Base-by-base conservation (phyloP, 2,113 vertebrate species). In the Mionectes macconnelli region DNA sequence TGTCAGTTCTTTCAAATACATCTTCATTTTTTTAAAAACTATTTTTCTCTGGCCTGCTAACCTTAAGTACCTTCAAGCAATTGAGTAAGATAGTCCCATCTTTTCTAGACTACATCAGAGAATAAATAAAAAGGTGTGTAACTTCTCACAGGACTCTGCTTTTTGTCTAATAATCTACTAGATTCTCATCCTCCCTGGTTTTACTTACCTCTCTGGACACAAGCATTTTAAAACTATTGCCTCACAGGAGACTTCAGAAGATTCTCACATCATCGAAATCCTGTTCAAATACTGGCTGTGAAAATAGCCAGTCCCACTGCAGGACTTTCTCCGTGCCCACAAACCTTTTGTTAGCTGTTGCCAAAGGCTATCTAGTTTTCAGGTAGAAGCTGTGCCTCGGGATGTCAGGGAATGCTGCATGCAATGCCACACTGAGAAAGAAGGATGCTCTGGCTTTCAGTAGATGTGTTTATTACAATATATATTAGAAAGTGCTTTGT, bases 1-100 rank as follows among this genome's bases (percentile, higher is more conserved):
- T 93, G 94, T 79, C 67, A 60, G 30, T 68, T 75, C 19, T 59
- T 87, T 87, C 79, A 92, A 88, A 74, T 59, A 30, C 13, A 84
- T 74, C 49, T 79, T 93, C 37, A 39, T 72, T 82, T 89, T 63
- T 63, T 79, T 45, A 19, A 44, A 91, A 91, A 55, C 20, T 89
- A 23, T 84, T 91, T 94, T 80, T 73, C 67, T 90, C 42, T 53
- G 35, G 50, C 59, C 60, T 90, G 22, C 47, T 67, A 62, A 76
- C 50, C 37, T 86, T 77, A 72, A 92, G 56, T 84, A 70, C 31
- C n/a, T 82, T 57, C 22, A 68, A 37, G n/a, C 25, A 63, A 82
- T 45, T 68, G 49, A 73, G 44, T 75, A 74, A 83, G 50, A 62
- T 31, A 73, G 49, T 69, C 19, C 30, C 62, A 13, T 83, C 57